Base-by-base conservation (phyloP, 2,888 invertebrate species). In the Digitonthophagus gazella region DNA sequence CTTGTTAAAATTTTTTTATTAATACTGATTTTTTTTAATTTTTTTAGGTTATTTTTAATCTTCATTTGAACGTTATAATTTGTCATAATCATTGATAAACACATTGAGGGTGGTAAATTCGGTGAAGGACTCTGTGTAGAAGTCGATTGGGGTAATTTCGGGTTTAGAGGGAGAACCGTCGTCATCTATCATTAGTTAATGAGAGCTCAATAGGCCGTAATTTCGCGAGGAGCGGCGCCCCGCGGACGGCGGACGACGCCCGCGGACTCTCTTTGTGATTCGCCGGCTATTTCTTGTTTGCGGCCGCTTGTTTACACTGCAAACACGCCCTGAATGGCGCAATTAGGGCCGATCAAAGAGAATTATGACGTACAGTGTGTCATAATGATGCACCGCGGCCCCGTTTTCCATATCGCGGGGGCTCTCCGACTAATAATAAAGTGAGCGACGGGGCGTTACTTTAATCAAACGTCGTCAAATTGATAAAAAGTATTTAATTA, bases 161-260 rank as follows among this genome's bases (percentile, higher is more conserved):
- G 71, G 71, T 73, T 73, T 66, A 70, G 11, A 44, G 28, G 28
- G 28, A 44, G 28, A 11, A 44, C 28, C 28, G 28, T 65, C 72
- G 71, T 73, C 75, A 80, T 80, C 79, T 80, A 80, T 80, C 80
- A 80, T 79, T 75, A 76, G 76, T 78, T 80, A 80, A 80, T 80
- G 79, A 80, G 76, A 72, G 73, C 78, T 79, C 79, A 80, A 80
- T 78, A 78, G 75, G 71, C 74, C 73, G 76, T 80, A 80, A 80
- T 80, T 80, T 64, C 64, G 67, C 57, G 57, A 57, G 57, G 15
- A 57, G 15, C 28, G 28, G 8, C 28, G 28, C 28, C 28, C 11
- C 28, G 28, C 28, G 28, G 28, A 44, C 28, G 28, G 11, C 28
- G 8, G 28, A 44, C 28, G 28, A 44, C 2, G n/a, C 54, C 54